Conservation (phyloP, 2,888 invertebrate species). For the Anaspis maculata region DNA sequence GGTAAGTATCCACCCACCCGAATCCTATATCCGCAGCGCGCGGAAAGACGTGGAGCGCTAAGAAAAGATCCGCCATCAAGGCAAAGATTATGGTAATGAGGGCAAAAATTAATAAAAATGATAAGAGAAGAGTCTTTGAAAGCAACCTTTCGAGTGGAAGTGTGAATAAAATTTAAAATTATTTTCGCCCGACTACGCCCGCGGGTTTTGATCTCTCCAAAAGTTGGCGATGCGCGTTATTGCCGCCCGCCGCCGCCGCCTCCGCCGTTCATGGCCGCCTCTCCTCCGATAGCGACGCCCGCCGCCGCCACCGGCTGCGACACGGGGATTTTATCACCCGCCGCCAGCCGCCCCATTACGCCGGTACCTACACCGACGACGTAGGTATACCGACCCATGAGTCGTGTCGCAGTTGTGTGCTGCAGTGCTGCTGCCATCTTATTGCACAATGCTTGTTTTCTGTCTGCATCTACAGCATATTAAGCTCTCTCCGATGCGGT, state of each 20-base stretch:
- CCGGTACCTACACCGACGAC: too few species aligned
- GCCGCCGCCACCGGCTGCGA: not conserved
- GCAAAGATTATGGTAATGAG: conserved; percentile 11
- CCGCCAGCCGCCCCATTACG: not conserved
- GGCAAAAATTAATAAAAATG: conserved; percentile 17
- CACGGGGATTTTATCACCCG: not conserved
- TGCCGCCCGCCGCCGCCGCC: not conserved
- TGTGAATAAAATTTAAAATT: conserved; percentile 20
- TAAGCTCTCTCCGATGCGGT: too few species aligned
- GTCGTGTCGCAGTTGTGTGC: too few species aligned
- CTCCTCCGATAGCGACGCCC: not conserved
- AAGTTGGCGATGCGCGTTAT: conserved; percentile 10
- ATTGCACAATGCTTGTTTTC: too few species aligned
- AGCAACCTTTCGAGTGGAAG: conserved; percentile 12
- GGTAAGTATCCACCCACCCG: too few species aligned
- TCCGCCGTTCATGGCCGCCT: not conserved
- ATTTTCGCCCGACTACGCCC: conserved; percentile 12
- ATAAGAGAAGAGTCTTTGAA: conserved; percentile 12
- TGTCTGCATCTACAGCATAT: too few species aligned
- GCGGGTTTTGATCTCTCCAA: conserved; percentile 10
- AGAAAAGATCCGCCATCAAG: too few species aligned
- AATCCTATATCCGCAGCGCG: too few species aligned
- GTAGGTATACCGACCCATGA: too few species aligned
- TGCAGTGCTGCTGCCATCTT: too few species aligned
- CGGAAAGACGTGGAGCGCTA: too few species aligned